Conservation (phyloP, 2,797 vertebrate species). For the Labroides dimidiatus region DNA sequence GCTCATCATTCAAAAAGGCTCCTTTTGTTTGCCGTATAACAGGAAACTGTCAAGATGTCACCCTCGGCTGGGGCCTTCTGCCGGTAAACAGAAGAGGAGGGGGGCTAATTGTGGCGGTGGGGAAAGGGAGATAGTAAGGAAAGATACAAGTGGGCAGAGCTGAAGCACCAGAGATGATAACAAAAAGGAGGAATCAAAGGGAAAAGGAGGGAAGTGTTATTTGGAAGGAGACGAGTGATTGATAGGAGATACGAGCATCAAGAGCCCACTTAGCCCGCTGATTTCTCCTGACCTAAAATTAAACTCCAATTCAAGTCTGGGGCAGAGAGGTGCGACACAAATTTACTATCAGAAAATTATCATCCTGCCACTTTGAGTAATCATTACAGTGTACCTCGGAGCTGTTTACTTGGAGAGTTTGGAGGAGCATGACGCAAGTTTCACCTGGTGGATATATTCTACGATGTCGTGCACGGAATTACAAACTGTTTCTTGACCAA, state of each 20-base stretch:
- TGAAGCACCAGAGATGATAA: conserved; percentile 26
- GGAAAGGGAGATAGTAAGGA: conserved; percentile 6
- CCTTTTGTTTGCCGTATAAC: conserved; percentile 93
- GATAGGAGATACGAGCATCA: conserved; percentile 36
- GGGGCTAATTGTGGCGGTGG: conserved; percentile 58
- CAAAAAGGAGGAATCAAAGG: conserved; percentile 19
- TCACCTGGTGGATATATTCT: conserved; percentile 27
- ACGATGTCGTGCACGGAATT: conserved; percentile 4
- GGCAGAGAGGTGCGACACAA: conserved; percentile 28
- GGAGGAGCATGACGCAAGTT: conserved; percentile 22
- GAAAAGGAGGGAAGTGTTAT: conserved; percentile 1
- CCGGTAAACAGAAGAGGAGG: conserved; percentile 86
- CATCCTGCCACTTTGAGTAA: conserved; percentile 25
- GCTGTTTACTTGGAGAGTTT: conserved; percentile 36
- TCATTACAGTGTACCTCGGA: conserved; percentile 19
- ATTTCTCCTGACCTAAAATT: conserved; percentile 30
- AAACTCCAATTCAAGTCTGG: conserved; percentile 19
- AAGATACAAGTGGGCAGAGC: conserved; percentile 23
- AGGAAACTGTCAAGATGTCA: conserved; percentile 93
- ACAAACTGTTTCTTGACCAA: not conserved
- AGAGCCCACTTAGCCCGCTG: conserved; percentile 37
- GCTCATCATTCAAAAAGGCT: conserved; percentile 89
- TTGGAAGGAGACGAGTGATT: conserved; percentile 43
- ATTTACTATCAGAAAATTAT: conserved; percentile 29
- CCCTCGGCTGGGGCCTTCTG: conserved; percentile 87